Percentiles rank a stretch among this genome's conserved stretches.
Conservation (phyloP, 92 coral and sea anemone species). For the Porites divaricata region DNA sequence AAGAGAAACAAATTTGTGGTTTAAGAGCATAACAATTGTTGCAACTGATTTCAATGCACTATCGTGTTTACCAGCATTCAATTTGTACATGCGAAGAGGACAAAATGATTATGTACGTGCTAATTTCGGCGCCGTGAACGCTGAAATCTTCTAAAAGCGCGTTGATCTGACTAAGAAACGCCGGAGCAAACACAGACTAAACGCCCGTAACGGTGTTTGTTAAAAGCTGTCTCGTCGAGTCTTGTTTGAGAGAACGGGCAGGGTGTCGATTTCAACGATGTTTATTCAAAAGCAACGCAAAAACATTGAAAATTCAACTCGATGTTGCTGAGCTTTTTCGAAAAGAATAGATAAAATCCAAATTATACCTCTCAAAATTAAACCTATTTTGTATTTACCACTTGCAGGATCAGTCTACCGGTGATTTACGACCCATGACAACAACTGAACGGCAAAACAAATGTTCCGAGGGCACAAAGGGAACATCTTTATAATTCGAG, state of each 20-base stretch:
- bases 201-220: conserved; percentile 34
- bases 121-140: conserved; percentile 16
- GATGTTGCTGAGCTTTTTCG: background rate
- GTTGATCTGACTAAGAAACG: conserved; percentile 10
- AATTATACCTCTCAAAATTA: background rate
- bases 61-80: conserved; percentile 17
- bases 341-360: background rate
- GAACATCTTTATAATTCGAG: conserved; percentile 9
- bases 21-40: background rate
- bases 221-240: conserved; percentile 13
- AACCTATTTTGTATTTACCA: background rate
- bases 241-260: conserved; percentile 24
- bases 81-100: background rate
- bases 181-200: conserved; percentile 17
- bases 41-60: conserved; percentile 13
- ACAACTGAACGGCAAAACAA: conserved; percentile 29
- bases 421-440: conserved; percentile 45
- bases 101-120: background rate
- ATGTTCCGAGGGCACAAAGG: conserved; percentile 23
- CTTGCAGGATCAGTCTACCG: conserved; percentile 17
- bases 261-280: conserved; percentile 37
- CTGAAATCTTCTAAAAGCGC: background rate
- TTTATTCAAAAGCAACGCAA: conserved; percentile 24
- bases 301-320: conserved; percentile 21
- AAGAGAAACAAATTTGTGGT: background rate